phyloP scores from a whole-genome alignment of 2,113 vertebrate species.

The Plotosus lineatus region DNA sequence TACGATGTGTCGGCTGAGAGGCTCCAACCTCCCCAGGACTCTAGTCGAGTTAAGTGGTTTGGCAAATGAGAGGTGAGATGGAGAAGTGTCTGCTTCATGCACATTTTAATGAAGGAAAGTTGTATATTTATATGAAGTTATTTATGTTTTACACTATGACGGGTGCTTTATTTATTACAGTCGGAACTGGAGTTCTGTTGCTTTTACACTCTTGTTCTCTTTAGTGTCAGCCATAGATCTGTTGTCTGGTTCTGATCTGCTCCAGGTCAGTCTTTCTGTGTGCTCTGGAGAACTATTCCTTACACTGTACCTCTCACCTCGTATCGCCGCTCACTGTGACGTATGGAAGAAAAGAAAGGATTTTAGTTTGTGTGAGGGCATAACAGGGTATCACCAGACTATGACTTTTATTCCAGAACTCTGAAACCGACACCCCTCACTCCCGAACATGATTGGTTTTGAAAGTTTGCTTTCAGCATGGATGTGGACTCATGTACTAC shows the following conservation, averaged over 20 bases:
- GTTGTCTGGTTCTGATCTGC: background rate
- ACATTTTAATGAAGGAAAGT: background rate
- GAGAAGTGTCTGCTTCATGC: background rate
- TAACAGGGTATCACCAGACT: constrained; percentile 35
- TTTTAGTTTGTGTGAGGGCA: constrained; percentile 47
- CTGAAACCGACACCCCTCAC: constrained; percentile 43
- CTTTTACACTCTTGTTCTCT: background rate
- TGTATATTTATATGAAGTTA: background rate
- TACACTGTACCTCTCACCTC: background rate
- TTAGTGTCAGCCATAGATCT: background rate
- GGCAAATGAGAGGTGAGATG: background rate
- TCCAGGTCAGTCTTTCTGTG: background rate
- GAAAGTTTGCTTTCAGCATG: constrained; percentile 17
- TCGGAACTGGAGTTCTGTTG: background rate
- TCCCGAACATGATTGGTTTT: constrained; percentile 30
- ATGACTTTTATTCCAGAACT: constrained; percentile 11
- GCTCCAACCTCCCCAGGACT: too few species aligned
- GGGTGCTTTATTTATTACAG: background rate
- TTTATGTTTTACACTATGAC: background rate
- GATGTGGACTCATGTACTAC: constrained; percentile 20
- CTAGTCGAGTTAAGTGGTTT: too few species aligned
- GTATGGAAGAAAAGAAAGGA: constrained; percentile 14
- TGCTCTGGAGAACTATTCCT: background rate
- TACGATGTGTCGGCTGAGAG: too few species aligned
- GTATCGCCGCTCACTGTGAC: background rate